Conservation (phyloP, 2,888 invertebrate species). For the Rhopalosiphum nymphaeae region DNA sequence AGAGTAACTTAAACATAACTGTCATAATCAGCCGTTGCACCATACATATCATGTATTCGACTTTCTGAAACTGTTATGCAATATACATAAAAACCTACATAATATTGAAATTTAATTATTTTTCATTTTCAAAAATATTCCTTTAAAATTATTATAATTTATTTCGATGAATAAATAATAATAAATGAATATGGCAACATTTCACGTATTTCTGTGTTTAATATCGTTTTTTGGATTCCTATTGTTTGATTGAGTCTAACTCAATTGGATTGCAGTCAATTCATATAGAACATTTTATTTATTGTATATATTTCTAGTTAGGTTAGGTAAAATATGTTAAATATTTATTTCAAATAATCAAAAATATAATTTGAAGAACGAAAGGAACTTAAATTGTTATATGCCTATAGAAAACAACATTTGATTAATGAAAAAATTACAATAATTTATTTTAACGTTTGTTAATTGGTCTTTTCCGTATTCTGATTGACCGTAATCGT, state of each 20-base stretch:
- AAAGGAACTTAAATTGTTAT: not conserved
- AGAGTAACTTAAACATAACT: not conserved
- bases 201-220: not conserved
- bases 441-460: slow-evolving; percentile 32
- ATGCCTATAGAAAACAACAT: slow-evolving; percentile 16
- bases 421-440: slow-evolving; percentile 24
- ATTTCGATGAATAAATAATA: not conserved
- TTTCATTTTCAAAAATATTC: not conserved
- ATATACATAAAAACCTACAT: not conserved
- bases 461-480: slow-evolving; percentile 57
- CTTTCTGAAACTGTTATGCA: not conserved
- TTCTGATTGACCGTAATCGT: slow-evolving; percentile 6
- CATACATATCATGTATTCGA: not conserved
- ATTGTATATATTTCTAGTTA: not conserved
- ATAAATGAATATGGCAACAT: not conserved
- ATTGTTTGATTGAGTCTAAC: not conserved
- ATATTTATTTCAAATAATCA: not conserved
- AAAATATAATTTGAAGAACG: not conserved
- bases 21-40: not conserved
- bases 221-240: not conserved
- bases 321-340: not conserved
- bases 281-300: not conserved
- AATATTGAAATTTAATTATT: not conserved
- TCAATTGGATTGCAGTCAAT: not conserved
- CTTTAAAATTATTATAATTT: not conserved